Evolutionary conservation across 2,797 vertebrate genomes (phyloP).

Genomic region (Thamnophis elegans): DNA sequence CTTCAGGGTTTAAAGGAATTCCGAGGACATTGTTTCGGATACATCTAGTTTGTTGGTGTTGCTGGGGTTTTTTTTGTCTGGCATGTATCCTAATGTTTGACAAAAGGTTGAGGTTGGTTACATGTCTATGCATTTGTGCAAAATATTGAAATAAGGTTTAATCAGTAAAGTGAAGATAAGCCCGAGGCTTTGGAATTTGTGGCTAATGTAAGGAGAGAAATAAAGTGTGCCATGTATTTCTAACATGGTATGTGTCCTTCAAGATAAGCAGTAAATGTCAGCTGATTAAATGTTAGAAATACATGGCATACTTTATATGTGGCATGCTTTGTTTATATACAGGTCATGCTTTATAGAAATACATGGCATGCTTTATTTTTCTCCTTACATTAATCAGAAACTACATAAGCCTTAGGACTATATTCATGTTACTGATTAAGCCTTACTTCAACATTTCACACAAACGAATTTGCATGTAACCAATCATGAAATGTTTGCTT

Average conservation of each 20-base stretch:
- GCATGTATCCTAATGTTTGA: neutral
- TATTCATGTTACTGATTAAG: neutral
- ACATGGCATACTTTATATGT: neutral
- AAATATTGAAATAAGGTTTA: neutral
- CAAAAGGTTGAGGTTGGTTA: neutral
- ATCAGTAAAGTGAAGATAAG: neutral
- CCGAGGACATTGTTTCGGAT: neutral
- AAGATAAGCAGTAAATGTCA: neutral
- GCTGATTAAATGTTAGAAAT: neutral
- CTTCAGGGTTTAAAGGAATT: neutral
- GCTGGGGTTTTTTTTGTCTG: neutral
- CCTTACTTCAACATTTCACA: neutral
- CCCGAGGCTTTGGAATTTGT: neutral
- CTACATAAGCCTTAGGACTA: neutral
- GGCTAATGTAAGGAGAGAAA: neutral
- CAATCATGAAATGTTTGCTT: neutral
- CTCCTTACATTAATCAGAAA: neutral
- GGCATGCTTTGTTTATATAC: neutral
- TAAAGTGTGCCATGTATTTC: neutral
- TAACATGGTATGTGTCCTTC: neutral
- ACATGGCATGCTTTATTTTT: neutral
- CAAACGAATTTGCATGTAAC: neutral
- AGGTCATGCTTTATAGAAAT: neutral
- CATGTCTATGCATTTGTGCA: neutral
- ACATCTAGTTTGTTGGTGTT: neutral